Base-by-base conservation (phyloP, 2,888 invertebrate species). In the Drosophila pseudotalamancana region DNA sequence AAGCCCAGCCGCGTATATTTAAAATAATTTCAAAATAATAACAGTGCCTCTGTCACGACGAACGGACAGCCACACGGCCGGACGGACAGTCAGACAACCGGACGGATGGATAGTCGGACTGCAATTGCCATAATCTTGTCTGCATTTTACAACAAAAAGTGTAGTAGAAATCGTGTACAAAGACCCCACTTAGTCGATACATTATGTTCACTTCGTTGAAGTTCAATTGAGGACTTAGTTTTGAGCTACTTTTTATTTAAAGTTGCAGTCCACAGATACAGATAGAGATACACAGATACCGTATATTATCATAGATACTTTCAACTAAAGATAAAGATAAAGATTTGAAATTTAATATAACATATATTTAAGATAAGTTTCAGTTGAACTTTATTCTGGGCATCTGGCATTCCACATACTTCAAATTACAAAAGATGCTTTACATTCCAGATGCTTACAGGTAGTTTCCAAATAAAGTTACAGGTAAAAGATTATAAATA, bases 21-120 rank as follows among this genome's bases (percentile, higher is more conserved):
- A 72, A 67, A 72, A 75, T 81, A 84, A 75, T 81, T 78, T 62
- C 50, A 61, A 72, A 84, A 79, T 84, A 80, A 80, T 84, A 81
- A 75, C 70, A 75, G 79, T 59, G 67, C 32, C 49, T 27, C 34
- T 32, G 61, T 35, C 71, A 19, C 66, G 49, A 51, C 37, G n/a
- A 21, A 27, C 27, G 27, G 31, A 32, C 12, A 32, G 31, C 11
- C 27, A n/a, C n/a, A n/a, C n/a, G n/a, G 25, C 6, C 12, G 12
- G 43, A 14, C 9, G 43, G 43, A 40, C 51, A 32, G 18, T 23
- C n/a, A 9, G n/a, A 25, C 25, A n/a, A 12, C 3, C n/a, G 14
- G 16, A 19, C 46, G 21, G 6, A 2, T 37, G 12, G 54, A 23
- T 42, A 31, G 34, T 18, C 42, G 23, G 18, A 27, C 43, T 11